Base-by-base conservation (phyloP, 2,888 invertebrate species). In the Nomada ruficornis region DNA sequence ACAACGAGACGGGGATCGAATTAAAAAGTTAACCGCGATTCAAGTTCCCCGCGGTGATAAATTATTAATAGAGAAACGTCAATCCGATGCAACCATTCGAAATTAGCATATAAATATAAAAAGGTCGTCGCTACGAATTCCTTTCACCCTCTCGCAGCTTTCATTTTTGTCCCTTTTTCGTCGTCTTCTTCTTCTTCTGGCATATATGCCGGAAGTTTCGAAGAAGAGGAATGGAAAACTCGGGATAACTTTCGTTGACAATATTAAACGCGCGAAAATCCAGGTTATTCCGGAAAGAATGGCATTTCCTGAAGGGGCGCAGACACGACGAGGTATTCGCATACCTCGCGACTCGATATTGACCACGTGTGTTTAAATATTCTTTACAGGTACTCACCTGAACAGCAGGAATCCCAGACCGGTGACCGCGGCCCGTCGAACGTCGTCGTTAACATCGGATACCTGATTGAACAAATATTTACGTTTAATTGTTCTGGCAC, bases 371-470 rank as follows among this genome's bases (percentile, higher is more conserved):
- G 13, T 2, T 77, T 68, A 62, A 50, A 44, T 68, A 83, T 75
- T 82, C 68, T 74, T 60, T 64, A 23, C 23, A 55, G 47, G 73
- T 71, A 92, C 94, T 94, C 93, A 96, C 96, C 98, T 96, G 95
- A 99, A 99, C 83, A 99, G 95, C 72, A 99, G 96, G 94, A 99
- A 99, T 89, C 99, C 99, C 77, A 99, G 96, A n/a, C 99, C 98
- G 13, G 99, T 99, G 23, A 99, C 99, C 54, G 99, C 99, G 73
- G 99, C 99, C 77, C 99, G 96, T 84, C 99, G 96, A 1, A 99
- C 99, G 94, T 99, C 99, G 93, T 99, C 99, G 93, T 99, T 99
- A 0, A 99, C 99, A 94, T 99, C 99, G 55, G 99, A 98, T 57
- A 96, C 96, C 96, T 96, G 91, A 84, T 86, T 64, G 80, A 78